Percentiles rank a stretch among this genome's conserved stretches.
Conservation (phyloP, 2,888 invertebrate species). For the Plusia festucae region DNA sequence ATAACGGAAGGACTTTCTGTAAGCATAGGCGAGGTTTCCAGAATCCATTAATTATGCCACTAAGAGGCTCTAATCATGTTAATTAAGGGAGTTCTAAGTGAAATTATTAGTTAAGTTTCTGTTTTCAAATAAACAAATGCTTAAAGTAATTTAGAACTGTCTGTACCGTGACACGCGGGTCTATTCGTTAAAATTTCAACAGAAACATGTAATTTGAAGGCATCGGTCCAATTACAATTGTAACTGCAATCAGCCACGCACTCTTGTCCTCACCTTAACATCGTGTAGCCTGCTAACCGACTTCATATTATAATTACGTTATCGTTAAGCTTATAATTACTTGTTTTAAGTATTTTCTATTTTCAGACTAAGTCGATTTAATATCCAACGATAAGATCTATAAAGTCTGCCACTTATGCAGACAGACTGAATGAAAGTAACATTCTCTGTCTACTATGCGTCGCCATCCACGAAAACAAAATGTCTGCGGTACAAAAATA, state of each 20-base stretch:
- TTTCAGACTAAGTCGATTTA: neutral
- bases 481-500: neutral
- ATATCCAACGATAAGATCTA: neutral
- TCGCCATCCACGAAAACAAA: neutral
- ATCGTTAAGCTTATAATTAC: neutral
- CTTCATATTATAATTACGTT: neutral
- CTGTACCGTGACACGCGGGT: neutral
- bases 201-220: neutral
- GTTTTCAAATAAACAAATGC: neutral
- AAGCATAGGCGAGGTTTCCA: slow-evolving; percentile 60
- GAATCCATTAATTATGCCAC: slow-evolving; percentile 58
- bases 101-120: neutral
- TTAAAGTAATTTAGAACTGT: neutral
- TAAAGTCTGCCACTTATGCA: neutral
- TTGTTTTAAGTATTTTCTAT: neutral
- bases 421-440: neutral
- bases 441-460: neutral
- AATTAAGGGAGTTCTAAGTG: neutral
- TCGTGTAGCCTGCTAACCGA: neutral
- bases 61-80: slow-evolving; percentile 3
- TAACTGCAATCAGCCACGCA: neutral
- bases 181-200: neutral
- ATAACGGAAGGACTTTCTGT: slow-evolving; percentile 51
- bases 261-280: neutral
- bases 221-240: neutral